These are phyloP conservation scores for Oncorhynchus kisutch DNA, from an alignment of 2,113 vertebrate species.

Conservation along the genomic window DNA sequence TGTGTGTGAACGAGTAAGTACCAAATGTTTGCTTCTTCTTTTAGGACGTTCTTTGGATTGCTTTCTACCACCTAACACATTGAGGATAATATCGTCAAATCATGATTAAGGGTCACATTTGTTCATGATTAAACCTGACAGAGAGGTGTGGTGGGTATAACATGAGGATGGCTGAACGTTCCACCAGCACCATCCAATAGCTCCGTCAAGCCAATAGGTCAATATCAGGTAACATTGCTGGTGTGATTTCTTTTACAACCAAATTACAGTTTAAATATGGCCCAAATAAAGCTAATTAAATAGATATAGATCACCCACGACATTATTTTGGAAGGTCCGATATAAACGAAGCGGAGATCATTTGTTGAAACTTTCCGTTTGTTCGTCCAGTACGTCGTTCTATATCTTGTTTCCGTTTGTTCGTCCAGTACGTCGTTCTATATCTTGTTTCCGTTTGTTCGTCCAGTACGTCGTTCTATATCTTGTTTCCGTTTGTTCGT, in stretches of 20 bases:
- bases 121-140: not conserved
- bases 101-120: not conserved
- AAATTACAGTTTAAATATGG: not conserved
- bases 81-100: not conserved
- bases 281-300: not conserved
- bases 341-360: too few species aligned
- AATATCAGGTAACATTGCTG: not conserved
- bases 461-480: too few species aligned
- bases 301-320: not conserved
- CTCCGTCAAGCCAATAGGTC: not conserved
- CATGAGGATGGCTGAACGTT: not conserved
- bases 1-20: not conserved
- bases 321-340: too few species aligned
- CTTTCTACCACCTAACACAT: not conserved
- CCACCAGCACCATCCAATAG: not conserved
- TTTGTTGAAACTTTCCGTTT: not conserved
- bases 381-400: not conserved
- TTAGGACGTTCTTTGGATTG: not conserved
- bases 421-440: too few species aligned
- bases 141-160: not conserved
- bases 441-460: too few species aligned
- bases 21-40: too few species aligned
- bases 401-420: not conserved
- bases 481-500: too few species aligned
- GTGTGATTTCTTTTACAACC: not conserved